Evolutionary conservation across 2,797 vertebrate species (phyloP), one percentile per base, ranked within the genome.

Genomic region (Sebastes cheni): DNA sequence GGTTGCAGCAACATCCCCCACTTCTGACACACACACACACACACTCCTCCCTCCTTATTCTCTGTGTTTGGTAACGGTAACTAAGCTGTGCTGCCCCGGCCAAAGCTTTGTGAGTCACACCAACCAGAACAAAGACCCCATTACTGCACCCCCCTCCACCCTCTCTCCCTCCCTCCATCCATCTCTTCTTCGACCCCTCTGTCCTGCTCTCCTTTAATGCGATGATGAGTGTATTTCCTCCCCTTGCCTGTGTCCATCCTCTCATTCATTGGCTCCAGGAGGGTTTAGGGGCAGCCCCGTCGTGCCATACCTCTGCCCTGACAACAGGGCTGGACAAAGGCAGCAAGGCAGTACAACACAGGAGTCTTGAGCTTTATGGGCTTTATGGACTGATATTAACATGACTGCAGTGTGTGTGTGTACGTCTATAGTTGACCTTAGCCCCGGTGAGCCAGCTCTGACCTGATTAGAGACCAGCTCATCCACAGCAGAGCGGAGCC

Each of bases 41-140:
- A 61, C 27, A 79, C 58, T 42, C 66, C 68, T 75, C 67, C 74
- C 79, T 82, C 68, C 70, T 80, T 77, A 67, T 72, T 72, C 67
- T 83, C 61, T 89, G 81, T 88, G 85, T 92, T 92, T 93, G 91
- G 90, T 92, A 89, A 92, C 78, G 88, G 91, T 92, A 91, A 91
- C 93, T 86, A 93, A 91, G 91, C 86, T 89, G 78, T 58, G 67
- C 85, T 75, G 77, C 81, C 61, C 69, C 1, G 32, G 78, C 81
- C 62, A 62, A 75, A 72, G 72, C 93, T 92, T 90, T 92, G 86
- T 91, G 91, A 92, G 88, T 92, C 92, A 88, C 91, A 88, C 88
- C 90, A 91, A 88, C 81, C 89, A 94, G 86, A 93, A 94, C 93
- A 94, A 95, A 95, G 91, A 89, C 86, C 72, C 92, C 77, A 93